phyloP scores from a whole-genome alignment of 2,888 invertebrate species.

The Conomelus anceps region DNA sequence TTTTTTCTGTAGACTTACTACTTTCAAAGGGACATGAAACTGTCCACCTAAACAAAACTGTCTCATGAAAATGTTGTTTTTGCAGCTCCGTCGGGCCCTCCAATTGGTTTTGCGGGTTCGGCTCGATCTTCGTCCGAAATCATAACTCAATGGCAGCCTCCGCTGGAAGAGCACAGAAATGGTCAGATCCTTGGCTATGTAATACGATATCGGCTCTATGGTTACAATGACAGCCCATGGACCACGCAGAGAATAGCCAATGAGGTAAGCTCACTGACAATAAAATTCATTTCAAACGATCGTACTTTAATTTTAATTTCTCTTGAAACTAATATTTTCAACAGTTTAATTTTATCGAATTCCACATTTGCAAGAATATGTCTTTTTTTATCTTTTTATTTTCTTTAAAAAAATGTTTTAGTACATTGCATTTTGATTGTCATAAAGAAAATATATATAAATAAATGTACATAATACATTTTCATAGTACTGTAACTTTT shows the following conservation, averaged over 20 bases:
- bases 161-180: constrained; percentile 88
- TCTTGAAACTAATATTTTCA: too few relatives aligned
- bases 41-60: background rate
- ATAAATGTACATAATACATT: too few relatives aligned
- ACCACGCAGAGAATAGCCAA: constrained; percentile 86
- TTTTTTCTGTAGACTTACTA: too few relatives aligned
- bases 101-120: constrained; percentile 88
- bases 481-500: too few relatives aligned
- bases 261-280: constrained; percentile 48
- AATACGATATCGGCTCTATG: constrained; percentile 81
- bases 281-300: background rate
- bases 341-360: too few relatives aligned
- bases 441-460: too few relatives aligned
- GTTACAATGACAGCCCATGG: constrained; percentile 91
- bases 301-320: background rate
- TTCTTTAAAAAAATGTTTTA: too few relatives aligned
- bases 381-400: background rate
- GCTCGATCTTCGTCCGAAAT: constrained; percentile 92
- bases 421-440: too few relatives aligned
- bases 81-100: constrained; percentile 92
- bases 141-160: constrained; percentile 95
- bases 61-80: too few relatives aligned
- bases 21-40: background rate
- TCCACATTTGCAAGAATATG: background rate
- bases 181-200: constrained; percentile 92